Percentiles rank a stretch among this genome's conserved stretches.
phyloP scores from a whole-genome alignment of 2,888 invertebrate species.

The Drosophila anomalata region DNA sequence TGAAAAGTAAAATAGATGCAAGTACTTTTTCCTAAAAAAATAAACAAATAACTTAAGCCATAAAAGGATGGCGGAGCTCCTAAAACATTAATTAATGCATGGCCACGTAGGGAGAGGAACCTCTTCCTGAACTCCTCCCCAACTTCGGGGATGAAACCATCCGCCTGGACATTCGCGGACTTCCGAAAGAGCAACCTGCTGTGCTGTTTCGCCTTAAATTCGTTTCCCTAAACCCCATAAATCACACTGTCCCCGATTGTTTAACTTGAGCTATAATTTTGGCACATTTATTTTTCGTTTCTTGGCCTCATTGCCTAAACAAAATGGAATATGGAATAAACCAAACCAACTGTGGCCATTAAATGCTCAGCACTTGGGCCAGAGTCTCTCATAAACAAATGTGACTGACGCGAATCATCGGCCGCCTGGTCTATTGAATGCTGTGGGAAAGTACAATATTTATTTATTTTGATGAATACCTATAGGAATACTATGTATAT shows the following conservation, averaged over 20 bases:
- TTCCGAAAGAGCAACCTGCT: neutral
- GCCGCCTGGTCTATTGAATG: conserved; percentile 1
- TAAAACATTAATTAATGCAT: conserved; percentile 20
- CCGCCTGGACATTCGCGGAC: conserved; percentile 8
- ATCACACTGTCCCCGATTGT: conserved; percentile 5
- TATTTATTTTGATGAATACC: conserved; percentile 2
- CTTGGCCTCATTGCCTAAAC: conserved; percentile 8
- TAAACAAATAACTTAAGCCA: conserved; percentile 33
- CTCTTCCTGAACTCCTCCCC: too few species aligned
- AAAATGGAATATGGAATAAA: conserved; percentile 25
- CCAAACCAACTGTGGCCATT: conserved; percentile 19
- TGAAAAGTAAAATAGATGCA: neutral
- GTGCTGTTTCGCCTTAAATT: neutral
- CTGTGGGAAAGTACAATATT: conserved; percentile 13
- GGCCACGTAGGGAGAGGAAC: too few species aligned
- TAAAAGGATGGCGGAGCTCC: conserved; percentile 21
- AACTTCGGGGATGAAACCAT: neutral
- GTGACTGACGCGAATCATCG: conserved; percentile 13
- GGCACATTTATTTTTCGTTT: conserved; percentile 2
- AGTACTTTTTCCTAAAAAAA: neutral
- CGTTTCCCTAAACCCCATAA: neutral
- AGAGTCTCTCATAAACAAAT: conserved; percentile 31
- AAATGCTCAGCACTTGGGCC: conserved; percentile 24
- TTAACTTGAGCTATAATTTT: conserved; percentile 15
- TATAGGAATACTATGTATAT: neutral